These are phyloP conservation scores for Euthynnus affinis DNA, from an alignment of 2,797 vertebrate genomes.

Conservation along the genomic window DNA sequence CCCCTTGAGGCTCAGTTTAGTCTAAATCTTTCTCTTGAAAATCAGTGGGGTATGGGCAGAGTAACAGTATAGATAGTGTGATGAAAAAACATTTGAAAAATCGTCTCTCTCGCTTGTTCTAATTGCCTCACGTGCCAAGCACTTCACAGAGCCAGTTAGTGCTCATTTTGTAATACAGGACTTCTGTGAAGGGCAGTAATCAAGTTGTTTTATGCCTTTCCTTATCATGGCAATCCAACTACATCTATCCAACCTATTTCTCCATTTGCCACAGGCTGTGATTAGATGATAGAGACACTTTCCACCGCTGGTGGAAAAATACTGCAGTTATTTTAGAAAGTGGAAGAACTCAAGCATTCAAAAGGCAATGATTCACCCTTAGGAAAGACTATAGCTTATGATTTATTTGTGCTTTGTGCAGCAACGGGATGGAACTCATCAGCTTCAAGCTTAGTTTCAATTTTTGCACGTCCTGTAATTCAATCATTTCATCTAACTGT, in stretches of 20 bases:
- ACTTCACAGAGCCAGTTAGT: constrained; percentile 14
- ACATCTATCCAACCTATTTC: background rate
- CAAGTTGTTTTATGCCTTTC: constrained; percentile 13
- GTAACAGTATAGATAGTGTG: background rate
- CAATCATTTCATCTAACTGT: background rate
- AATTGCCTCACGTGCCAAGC: background rate
- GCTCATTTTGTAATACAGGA: constrained; percentile 13
- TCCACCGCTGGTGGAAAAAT: background rate
- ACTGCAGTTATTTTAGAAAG: constrained; percentile 14
- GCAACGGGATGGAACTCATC: constrained; percentile 3
- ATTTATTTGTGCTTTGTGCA: constrained; percentile 8
- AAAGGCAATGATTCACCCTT: background rate
- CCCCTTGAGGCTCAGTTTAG: constrained; percentile 22
- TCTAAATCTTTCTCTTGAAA: constrained; percentile 17
- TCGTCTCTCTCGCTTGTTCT: background rate
- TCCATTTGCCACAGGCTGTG: constrained; percentile 31
- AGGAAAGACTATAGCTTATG: background rate
- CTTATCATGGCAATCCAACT: constrained; percentile 32
- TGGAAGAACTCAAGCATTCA: constrained; percentile 5
- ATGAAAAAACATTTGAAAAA: background rate
- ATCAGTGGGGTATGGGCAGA: background rate
- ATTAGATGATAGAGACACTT: constrained; percentile 22
- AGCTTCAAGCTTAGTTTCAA: background rate
- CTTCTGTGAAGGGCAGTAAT: background rate
- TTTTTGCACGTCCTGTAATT: background rate